Percentiles rank a stretch among this genome's conserved stretches.
phyloP scores from a whole-genome alignment of 2,797 vertebrate genomes.

The Catamblyrhynchus diadema region DNA sequence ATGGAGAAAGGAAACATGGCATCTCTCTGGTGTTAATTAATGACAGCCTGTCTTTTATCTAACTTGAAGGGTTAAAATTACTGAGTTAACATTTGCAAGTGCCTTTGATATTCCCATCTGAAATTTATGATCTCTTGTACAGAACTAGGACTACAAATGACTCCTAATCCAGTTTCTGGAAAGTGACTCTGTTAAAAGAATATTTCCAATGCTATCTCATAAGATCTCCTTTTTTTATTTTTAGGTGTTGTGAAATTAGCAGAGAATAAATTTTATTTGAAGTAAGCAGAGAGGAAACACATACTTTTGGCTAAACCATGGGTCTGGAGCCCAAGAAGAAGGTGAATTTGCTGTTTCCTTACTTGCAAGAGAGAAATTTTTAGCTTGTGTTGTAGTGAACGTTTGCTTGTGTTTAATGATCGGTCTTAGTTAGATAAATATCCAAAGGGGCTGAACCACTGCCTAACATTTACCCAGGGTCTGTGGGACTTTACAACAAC shows the following conservation, averaged over 20 bases:
- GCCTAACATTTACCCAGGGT: not conserved
- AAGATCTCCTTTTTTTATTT: not conserved
- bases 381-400: not conserved
- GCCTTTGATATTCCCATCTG: not conserved
- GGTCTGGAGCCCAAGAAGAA: not conserved
- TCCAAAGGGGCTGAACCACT: not conserved
- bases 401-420: not conserved
- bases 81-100: not conserved
- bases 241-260: not conserved
- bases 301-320: not conserved
- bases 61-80: not conserved
- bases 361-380: not conserved
- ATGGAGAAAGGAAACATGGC: not conserved
- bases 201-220: not conserved
- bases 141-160: not conserved
- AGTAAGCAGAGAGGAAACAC: not conserved
- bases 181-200: not conserved
- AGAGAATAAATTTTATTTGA: not conserved
- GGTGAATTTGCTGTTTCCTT: not conserved
- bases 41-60: not conserved
- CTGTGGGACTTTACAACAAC: not conserved
- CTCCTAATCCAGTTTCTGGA: not conserved
- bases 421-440: accelerated
- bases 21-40: not conserved
- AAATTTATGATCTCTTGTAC: not conserved